Evolutionary conservation across 2,113 vertebrate genomes (phyloP).

Genomic region (Odocoileus hemionus): DNA sequence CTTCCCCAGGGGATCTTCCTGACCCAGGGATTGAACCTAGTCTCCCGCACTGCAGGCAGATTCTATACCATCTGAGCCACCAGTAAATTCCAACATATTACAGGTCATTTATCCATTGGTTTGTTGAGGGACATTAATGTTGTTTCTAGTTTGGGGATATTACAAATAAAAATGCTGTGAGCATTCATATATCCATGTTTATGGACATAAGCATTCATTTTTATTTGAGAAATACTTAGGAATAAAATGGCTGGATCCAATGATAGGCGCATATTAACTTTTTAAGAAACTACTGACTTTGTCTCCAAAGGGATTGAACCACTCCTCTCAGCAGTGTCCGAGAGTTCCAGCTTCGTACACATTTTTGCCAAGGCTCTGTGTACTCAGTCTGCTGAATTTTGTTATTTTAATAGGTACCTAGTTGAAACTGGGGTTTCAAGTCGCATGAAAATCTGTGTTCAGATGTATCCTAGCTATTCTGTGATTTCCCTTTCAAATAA

Average conservation of each 20-base stretch:
- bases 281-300: not conserved
- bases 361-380: not conserved
- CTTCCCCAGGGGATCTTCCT: not conserved
- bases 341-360: not conserved
- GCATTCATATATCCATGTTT: not conserved
- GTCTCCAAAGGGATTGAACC: not conserved
- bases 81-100: not conserved
- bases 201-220: not conserved
- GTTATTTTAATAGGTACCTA: not conserved
- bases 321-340: not conserved
- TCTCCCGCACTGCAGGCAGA: not conserved
- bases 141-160: not conserved
- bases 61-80: not conserved
- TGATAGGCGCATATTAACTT: not conserved
- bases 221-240: not conserved
- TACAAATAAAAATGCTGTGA: not conserved
- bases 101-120: not conserved
- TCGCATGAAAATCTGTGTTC: not conserved
- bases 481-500: not conserved
- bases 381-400: not conserved
- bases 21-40: not conserved
- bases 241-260: not conserved
- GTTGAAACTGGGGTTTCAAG: not conserved
- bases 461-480: not conserved
- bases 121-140: not conserved